Evolutionary conservation across 2,797 vertebrate species (phyloP).

Genomic region (Vipera latastei): DNA sequence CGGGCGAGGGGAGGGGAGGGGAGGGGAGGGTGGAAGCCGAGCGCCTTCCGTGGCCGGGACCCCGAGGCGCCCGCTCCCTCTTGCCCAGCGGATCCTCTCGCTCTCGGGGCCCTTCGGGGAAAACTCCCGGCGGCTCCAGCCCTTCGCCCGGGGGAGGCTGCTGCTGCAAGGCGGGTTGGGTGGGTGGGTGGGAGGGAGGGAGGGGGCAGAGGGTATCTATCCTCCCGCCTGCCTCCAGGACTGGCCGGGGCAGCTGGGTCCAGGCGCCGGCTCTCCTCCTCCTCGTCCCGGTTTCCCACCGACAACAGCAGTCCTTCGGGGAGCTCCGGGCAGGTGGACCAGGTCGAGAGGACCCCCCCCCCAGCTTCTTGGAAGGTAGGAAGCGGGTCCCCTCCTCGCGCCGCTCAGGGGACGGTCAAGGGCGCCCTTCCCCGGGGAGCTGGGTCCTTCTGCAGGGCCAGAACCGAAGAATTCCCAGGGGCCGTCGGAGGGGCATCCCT

Average conservation of each 20-base stretch:
- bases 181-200: too few relatives aligned
- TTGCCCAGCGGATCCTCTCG: not conserved
- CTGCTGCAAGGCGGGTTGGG: not conserved
- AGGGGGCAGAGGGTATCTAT: not conserved
- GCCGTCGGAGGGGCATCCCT: not conserved
- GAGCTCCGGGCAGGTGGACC: not conserved
- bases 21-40: not conserved
- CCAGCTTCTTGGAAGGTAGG: not conserved
- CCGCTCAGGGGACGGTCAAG: not conserved
- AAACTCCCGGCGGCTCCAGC: not conserved
- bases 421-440: not conserved
- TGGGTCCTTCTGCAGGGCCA: rapidly evolving
- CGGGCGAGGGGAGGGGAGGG: not conserved
- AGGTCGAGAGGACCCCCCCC: not conserved
- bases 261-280: too few relatives aligned
- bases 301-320: too few relatives aligned
- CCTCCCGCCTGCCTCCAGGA: not conserved
- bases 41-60: not conserved
- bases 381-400: not conserved
- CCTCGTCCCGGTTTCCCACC: too few relatives aligned
- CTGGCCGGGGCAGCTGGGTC: not conserved
- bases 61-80: not conserved
- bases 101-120: not conserved
- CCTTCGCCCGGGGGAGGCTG: not conserved
- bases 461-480: not conserved